Evolutionary conservation across 2,797 vertebrate species (phyloP), one percentile per base, ranked within the genome.

Genomic region (Diplodus sargus): DNA sequence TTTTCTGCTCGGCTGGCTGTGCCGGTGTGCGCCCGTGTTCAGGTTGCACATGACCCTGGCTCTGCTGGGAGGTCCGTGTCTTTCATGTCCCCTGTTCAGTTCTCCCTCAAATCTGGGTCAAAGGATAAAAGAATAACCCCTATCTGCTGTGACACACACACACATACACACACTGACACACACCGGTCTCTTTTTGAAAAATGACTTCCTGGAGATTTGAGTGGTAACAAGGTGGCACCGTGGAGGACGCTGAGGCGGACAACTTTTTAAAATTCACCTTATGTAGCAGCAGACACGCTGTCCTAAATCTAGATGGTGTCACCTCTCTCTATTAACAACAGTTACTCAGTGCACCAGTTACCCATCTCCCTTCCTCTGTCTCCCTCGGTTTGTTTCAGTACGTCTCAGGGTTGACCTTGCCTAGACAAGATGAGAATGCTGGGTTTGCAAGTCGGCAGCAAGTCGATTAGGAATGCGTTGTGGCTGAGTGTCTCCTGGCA

Each of bases 71-170:
- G 79, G 85, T 91, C 83, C 63, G 63, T 89, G 92, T 91, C 93
- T 95, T 95, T 95, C 90, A 94, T 93, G 91, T 94, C 87, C 87
- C 87, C 86, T 90, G 87, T 86, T 93, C 87, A 78, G 82, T 87
- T 91, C 90, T 89, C 69, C 84, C 84, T 90, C 62, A 70, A 93
- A 96, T 94, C 89, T 94, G 91, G 93, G 94, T 95, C 94, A 95
- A 92, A 91, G 89, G 90, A 94, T 88, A 80, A 94, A 92, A 92
- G 90, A 92, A 91, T 85, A 86, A 87, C 87, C 86, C 78, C 84
- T 76, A 79, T 83, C 75, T 7, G 30, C 84, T 59, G 64, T 80
- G 82, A 82, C 76, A 80, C 83, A 79, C 84, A 87, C 81, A 76
- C 70, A 76, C 28, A 78, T 67, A 75, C 65, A 60, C 61, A 81